Percentiles rank a stretch among this genome's conserved stretches.
phyloP scores from a whole-genome alignment of 2,113 vertebrate species.

The Poecilia latipinna region DNA sequence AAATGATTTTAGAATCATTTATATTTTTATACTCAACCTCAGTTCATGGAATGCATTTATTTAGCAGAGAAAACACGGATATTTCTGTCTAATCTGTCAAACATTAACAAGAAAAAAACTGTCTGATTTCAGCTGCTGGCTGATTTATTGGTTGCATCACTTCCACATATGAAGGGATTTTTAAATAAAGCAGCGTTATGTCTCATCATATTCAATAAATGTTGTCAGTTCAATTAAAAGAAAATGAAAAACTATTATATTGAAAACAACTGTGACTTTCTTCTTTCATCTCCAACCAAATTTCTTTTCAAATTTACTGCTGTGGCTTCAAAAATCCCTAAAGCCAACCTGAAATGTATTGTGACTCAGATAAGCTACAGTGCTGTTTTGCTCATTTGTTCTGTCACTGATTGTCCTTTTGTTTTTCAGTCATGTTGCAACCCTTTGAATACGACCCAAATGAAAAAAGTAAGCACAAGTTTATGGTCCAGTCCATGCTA shows the following conservation, averaged over 20 bases:
- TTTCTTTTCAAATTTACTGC: neutral
- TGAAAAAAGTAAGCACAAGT: slow-evolving; percentile 99
- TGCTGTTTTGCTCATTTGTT: neutral
- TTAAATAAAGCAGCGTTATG: neutral
- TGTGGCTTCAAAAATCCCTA: neutral
- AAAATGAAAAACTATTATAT: too few relatives aligned
- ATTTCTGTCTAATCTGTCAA: neutral
- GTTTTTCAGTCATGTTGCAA: slow-evolving; percentile 96
- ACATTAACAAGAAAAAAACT: neutral
- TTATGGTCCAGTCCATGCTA: slow-evolving; percentile 99
- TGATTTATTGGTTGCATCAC: neutral
- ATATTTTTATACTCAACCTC: too few relatives aligned
- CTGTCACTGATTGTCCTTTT: slow-evolving; percentile 47
- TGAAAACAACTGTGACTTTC: neutral
- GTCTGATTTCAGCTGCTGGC: neutral
- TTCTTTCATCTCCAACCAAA: neutral
- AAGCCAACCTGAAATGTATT: neutral
- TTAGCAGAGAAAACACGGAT: neutral
- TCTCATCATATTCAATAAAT: too few relatives aligned
- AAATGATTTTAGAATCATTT: too few relatives aligned
- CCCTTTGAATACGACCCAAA: slow-evolving; percentile 99
- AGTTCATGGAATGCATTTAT: too few relatives aligned
- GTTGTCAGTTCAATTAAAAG: too few relatives aligned
- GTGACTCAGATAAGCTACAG: neutral
- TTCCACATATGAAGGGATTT: neutral